A percentile compares a stretch with the other conserved stretches of the same genome.
Evolutionary conservation across 2,113 vertebrate genomes (phyloP).

Genomic region (Pelmatolapia mariae): DNA sequence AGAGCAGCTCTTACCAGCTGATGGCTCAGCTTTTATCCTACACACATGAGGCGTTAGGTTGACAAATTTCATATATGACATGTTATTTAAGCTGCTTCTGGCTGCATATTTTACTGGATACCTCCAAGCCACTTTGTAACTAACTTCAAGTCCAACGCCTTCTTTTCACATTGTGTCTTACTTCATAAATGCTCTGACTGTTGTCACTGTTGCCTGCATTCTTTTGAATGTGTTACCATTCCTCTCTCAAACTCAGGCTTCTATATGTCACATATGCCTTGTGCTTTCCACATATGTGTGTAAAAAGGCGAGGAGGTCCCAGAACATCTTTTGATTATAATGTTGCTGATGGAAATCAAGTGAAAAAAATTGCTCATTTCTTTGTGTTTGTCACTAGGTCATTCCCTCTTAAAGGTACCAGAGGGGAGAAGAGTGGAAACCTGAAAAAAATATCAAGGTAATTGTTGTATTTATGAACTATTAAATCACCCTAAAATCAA

Average conservation of each 20-base stretch:
- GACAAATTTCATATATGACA: background rate
- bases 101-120: background rate
- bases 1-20: background rate
- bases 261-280: background rate
- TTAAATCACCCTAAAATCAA: background rate
- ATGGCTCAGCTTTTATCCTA: background rate
- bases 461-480: background rate
- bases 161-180: background rate
- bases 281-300: background rate
- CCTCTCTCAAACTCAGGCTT: background rate
- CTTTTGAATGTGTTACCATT: background rate
- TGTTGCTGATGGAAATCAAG: background rate
- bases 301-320: background rate
- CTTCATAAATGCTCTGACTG: background rate
- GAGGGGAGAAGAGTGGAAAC: conserved; percentile 84
- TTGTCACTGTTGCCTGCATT: background rate
- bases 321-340: background rate
- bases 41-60: background rate
- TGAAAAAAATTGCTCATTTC: background rate
- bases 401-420: conserved; percentile 84
- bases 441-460: conserved; percentile 86
- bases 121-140: background rate
- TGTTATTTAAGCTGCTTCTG: background rate
- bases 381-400: conserved; percentile 59
- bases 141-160: background rate